Conservation (phyloP, 2,113 vertebrate genomes). For the Pseudopodoces humilis region DNA sequence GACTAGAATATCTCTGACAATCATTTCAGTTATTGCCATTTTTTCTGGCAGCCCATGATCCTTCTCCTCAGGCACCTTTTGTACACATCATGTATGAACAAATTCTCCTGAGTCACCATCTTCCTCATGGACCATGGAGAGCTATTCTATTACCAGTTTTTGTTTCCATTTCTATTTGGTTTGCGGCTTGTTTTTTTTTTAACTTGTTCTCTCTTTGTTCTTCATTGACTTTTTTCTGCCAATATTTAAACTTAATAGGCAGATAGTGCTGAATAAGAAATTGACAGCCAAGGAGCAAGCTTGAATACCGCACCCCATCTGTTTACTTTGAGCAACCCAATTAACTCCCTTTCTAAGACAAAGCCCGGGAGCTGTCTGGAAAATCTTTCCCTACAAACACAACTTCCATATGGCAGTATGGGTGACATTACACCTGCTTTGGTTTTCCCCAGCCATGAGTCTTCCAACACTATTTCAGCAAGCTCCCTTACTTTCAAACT, state of each 20-base stretch:
- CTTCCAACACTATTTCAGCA: background rate
- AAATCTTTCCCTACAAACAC: background rate
- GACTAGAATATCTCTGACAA: background rate
- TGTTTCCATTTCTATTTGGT: background rate
- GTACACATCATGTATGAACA: background rate
- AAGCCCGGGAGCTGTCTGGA: background rate
- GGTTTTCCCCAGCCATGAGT: background rate
- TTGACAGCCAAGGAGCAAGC: background rate
- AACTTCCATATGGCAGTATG: background rate
- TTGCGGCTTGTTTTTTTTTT: background rate
- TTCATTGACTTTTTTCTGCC: background rate
- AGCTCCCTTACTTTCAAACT: background rate
- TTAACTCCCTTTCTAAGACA: background rate
- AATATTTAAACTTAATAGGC: background rate
- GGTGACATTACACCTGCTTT: background rate
- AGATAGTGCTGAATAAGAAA: slow-evolving; percentile 1
- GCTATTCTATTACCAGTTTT: background rate
- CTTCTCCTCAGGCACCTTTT: background rate
- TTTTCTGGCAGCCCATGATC: background rate
- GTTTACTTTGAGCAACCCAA: background rate
- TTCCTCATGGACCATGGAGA: background rate
- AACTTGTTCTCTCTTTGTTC: background rate
- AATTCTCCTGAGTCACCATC: background rate
- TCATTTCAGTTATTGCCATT: background rate
- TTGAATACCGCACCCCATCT: background rate